phyloP scores from a whole-genome alignment of 2,113 vertebrate species.

The Harpagus bidentatus region DNA sequence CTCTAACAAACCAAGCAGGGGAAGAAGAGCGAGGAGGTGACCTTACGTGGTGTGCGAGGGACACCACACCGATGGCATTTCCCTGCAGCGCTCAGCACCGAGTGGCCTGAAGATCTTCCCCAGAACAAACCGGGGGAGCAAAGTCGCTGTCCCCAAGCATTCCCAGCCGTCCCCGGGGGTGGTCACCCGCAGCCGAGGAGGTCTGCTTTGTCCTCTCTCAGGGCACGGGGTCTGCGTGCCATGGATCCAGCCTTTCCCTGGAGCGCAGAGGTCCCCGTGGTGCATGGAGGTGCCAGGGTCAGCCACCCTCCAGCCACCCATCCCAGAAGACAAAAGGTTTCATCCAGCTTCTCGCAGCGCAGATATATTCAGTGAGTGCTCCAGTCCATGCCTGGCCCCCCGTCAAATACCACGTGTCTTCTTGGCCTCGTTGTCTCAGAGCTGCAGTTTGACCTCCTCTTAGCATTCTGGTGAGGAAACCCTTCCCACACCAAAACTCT shows the following conservation, averaged over 20 bases:
- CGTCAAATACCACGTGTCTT: accelerated
- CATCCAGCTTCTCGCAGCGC: neutral
- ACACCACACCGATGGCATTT: neutral
- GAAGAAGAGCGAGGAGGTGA: neutral
- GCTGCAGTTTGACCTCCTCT: neutral
- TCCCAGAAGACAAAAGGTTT: neutral
- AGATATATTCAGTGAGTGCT: accelerated
- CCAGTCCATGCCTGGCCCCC: neutral
- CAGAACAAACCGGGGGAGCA: neutral
- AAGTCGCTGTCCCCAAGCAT: neutral
- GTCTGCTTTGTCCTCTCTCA: neutral
- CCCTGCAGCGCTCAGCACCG: neutral
- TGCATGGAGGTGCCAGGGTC: neutral
- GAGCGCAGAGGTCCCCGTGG: accelerated
- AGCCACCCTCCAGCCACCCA: neutral
- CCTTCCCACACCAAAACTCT: neutral
- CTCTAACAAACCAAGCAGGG: neutral
- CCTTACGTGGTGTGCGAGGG: neutral
- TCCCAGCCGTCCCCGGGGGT: neutral
- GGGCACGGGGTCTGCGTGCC: neutral
- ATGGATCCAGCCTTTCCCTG: neutral
- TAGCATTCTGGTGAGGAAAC: neutral
- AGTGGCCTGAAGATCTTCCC: neutral
- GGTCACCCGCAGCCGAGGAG: no score
- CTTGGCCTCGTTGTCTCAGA: neutral